Evolutionary conservation across 2,888 invertebrate genomes (phyloP), one percentile per base, ranked within the genome.

Genomic region (Ferrisia virgata): DNA sequence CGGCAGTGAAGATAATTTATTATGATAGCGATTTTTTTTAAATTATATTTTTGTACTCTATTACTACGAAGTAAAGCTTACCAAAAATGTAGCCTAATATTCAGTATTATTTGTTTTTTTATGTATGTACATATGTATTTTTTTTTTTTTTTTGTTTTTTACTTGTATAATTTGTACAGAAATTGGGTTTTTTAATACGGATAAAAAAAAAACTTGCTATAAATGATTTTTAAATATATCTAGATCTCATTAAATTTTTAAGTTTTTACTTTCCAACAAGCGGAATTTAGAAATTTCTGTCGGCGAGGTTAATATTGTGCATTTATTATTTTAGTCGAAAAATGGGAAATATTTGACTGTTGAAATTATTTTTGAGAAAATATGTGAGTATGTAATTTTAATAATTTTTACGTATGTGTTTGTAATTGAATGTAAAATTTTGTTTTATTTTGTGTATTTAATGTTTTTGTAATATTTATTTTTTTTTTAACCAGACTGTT

Each of bases 361-460:
- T 11, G n/a, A 43, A 43, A 9, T 43, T 43, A 9, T 43, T 43
- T 43, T 43, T 43, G n/a, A 9, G 11, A 15, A 15, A 5, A 13
- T 9, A 15, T 11, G n/a, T 43, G 13, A 2, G 4, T 43, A 6
- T 36, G 36, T 36, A 36, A 36, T 43, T 43, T 43, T 43, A 15
- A 9, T 15, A 15, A 43, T 43, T 43, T 43, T 5, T 43, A 15
- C 43, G 8, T 43, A 43, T 13, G 43, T 43, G 87, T 87, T 3
- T 87, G 92, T 91, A 96, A 43, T 15, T 15, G 3, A 43, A 15
- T 9, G 13, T 43, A 5, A 15, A 96, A 88, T 97, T 97, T 89
- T 36, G 36, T 36, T 4, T 36, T 6, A 36, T 6, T 36, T 6
- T 36, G 4, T 36, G 4, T 36, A 36, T 36, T 4, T 36, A 6